phyloP scores from a whole-genome alignment of 2,113 vertebrate genomes.

The Garra rufa region DNA sequence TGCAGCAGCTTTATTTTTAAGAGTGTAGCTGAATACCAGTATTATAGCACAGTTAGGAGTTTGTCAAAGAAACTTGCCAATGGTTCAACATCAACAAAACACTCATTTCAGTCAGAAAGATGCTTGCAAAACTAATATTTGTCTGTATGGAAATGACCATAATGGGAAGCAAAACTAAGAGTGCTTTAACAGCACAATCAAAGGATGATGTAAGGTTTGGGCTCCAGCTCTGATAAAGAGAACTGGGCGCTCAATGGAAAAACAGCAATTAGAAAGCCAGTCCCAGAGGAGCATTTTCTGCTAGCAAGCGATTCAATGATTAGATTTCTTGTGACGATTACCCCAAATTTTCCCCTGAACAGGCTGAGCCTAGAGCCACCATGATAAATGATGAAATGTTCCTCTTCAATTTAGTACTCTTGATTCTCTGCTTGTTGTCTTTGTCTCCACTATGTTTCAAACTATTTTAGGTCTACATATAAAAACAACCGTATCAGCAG shows the following conservation, averaged over 20 bases:
- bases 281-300: slow-evolving; percentile 67
- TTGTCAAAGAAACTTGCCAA: background rate
- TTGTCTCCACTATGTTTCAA: slow-evolving; percentile 45
- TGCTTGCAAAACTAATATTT: background rate
- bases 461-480: background rate
- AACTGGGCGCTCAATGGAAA: slow-evolving; percentile 64
- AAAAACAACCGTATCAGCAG: slow-evolving; percentile 15
- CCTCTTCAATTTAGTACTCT: slow-evolving; percentile 37
- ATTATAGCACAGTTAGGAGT: background rate
- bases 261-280: slow-evolving; percentile 70
- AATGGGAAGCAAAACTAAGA: slow-evolving; percentile 7
- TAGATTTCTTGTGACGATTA: slow-evolving; percentile 69
- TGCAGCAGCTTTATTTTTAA: too few species aligned
- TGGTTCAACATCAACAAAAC: background rate
- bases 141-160: background rate
- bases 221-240: slow-evolving; percentile 49
- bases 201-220: slow-evolving; percentile 27
- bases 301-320: slow-evolving; percentile 65
- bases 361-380: slow-evolving; percentile 52
- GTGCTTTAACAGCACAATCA: slow-evolving; percentile 60
- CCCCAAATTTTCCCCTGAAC: slow-evolving; percentile 57
- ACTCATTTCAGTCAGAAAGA: background rate
- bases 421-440: background rate
- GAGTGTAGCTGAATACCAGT: too few species aligned
- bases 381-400: slow-evolving; percentile 55